Percentiles rank a stretch among this genome's conserved stretches.
Conservation (phyloP, 2,888 invertebrate species). For the Andricus quercusramuli region DNA sequence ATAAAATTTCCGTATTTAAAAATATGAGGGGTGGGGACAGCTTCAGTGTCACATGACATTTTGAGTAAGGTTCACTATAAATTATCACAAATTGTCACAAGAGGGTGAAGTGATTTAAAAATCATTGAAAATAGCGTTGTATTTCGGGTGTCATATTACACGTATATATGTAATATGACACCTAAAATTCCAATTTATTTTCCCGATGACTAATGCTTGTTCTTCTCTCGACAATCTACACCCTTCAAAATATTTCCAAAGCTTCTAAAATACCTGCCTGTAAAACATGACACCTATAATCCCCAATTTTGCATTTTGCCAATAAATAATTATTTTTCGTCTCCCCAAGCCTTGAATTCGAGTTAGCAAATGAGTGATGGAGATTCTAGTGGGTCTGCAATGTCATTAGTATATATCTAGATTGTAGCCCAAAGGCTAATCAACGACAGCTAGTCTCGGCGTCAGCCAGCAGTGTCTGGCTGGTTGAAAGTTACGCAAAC, state of each 20-base stretch:
- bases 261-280: neutral
- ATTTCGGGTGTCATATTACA: too few species aligned
- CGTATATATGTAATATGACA: too few species aligned
- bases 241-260: neutral
- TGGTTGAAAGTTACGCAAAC: conserved; percentile 32
- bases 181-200: too few species aligned
- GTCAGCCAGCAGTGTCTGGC: conserved; percentile 8
- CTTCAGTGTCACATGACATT: too few species aligned
- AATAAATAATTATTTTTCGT: neutral
- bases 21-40: too few species aligned
- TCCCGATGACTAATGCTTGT: neutral
- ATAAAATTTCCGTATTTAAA: too few species aligned
- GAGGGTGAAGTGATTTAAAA: too few species aligned
- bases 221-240: neutral
- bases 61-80: too few species aligned
- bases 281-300: too few species aligned
- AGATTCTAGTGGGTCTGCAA: neutral
- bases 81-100: too few species aligned
- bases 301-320: too few species aligned
- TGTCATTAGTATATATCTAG: neutral
- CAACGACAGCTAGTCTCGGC: neutral
- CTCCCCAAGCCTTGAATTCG: neutral
- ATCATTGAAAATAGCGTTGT: too few species aligned
- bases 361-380: neutral
- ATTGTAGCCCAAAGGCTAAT: neutral